These are phyloP conservation scores for Oreortyx pictus DNA, from an alignment of 2,797 vertebrate species.

Conservation along the genomic window DNA sequence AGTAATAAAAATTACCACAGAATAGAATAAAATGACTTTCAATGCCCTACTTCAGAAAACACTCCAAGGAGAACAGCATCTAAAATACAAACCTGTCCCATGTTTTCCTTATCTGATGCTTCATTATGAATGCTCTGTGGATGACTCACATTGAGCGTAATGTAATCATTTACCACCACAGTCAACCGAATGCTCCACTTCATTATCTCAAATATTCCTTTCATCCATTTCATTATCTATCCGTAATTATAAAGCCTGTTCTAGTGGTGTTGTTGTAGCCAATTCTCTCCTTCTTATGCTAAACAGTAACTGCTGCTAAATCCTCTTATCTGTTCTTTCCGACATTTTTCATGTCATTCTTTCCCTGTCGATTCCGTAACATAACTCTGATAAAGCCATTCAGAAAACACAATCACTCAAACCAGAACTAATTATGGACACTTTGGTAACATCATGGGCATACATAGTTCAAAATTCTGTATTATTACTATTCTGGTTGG, in stretches of 20 bases:
- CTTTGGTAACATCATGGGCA: not conserved
- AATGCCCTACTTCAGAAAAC: not conserved
- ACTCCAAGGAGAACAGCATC: not conserved
- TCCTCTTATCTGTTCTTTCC: not conserved
- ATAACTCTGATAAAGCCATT: not conserved
- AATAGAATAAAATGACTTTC: not conserved
- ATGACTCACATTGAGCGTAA: not conserved
- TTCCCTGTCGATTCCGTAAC: not conserved
- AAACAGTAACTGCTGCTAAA: not conserved
- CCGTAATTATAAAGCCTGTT: not conserved
- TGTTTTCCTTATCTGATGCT: not conserved
- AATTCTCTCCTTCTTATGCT: not conserved
- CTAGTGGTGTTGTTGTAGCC: not conserved
- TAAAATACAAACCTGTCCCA: not conserved
- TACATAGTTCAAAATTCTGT: not conserved
- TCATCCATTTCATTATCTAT: not conserved
- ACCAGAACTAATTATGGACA: not conserved
- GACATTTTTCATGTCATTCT: not conserved
- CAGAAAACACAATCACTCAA: not conserved
- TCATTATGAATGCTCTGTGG: not conserved
- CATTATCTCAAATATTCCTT: not conserved
- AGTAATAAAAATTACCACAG: not conserved
- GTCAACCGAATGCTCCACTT: rapidly evolving
- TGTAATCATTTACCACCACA: not conserved
- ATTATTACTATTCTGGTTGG: not conserved